These are phyloP conservation scores for Aurelia aurita complex sp. Pacific DNA, from an alignment of 30 jellyfish, hydroid and myxozoan genomes.

Conservation along the genomic window DNA sequence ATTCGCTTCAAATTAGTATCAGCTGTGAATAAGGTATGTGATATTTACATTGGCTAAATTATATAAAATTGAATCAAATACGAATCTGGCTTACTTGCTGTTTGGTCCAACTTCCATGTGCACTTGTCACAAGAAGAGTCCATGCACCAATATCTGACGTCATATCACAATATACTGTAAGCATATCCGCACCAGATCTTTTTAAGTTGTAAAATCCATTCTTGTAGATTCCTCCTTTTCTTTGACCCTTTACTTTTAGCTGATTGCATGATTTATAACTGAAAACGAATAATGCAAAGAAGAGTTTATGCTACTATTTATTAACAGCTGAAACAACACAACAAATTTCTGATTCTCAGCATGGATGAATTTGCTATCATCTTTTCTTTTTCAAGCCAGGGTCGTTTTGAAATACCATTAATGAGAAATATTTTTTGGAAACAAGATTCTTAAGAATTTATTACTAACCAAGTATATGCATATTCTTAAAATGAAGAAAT, in stretches of 20 bases:
- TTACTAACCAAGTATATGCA: too few species aligned
- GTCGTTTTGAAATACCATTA: too few species aligned
- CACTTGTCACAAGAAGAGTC: conserved; percentile 92
- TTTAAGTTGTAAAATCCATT: conserved; percentile 75
- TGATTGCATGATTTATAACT: conserved; percentile 95
- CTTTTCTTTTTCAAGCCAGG: too few species aligned
- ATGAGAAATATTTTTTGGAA: too few species aligned
- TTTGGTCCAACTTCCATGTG: conserved; percentile 79
- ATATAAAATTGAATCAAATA: background rate
- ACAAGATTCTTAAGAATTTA: too few species aligned
- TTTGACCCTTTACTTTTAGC: conserved; percentile 64
- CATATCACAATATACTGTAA: conserved; percentile 95
- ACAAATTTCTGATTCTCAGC: background rate
- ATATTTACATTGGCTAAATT: too few species aligned
- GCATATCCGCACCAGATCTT: conserved; percentile 4
- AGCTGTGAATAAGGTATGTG: too few species aligned
- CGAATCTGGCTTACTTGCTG: conserved; percentile 57
- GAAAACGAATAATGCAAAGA: background rate
- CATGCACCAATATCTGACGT: conserved; percentile 75
- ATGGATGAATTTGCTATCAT: background rate
- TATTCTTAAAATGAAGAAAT: too few species aligned
- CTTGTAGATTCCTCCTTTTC: conserved; percentile 64
- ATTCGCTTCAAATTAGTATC: too few species aligned
- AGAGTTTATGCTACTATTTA: background rate
- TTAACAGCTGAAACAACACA: background rate